Conservation (phyloP, 64 coral and sea anemone genomes). For the Acropora tenuis region DNA sequence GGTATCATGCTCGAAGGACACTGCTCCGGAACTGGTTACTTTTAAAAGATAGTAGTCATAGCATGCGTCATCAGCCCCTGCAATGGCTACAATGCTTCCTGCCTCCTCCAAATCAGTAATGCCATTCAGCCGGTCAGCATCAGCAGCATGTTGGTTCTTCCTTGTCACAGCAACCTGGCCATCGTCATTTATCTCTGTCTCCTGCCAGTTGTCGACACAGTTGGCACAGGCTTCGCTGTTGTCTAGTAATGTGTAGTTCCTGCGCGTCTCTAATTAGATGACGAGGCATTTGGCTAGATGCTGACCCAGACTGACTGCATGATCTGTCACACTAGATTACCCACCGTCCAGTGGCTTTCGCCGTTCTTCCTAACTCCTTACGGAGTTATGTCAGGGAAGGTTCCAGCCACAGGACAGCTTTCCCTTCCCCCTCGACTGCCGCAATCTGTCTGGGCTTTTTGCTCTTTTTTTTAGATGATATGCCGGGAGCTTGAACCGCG, state of each 20-base stretch:
- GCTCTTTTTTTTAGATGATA: too few relatives aligned
- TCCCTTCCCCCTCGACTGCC: too few relatives aligned
- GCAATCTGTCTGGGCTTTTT: too few relatives aligned
- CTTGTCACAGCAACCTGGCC: slow-evolving; percentile 24
- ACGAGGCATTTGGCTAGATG: not conserved
- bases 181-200: not conserved
- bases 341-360: too few relatives aligned
- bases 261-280: not conserved
- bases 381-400: too few relatives aligned
- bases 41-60: slow-evolving; percentile 46
- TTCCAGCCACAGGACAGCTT: too few relatives aligned
- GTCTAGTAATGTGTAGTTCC: slow-evolving; percentile 1
- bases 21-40: slow-evolving; percentile 31
- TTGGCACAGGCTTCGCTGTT: slow-evolving; percentile 33
- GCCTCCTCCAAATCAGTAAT: not conserved
- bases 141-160: not conserved
- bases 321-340: too few relatives aligned
- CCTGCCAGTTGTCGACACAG: slow-evolving; percentile 40
- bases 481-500: too few relatives aligned
- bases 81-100: slow-evolving; percentile 17
- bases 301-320: too few relatives aligned
- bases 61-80: slow-evolving; percentile 22
- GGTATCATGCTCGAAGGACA: not conserved
- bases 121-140: not conserved
- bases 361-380: too few relatives aligned